Percentiles rank a stretch among this genome's conserved stretches.
These are phyloP conservation scores for Dynastes grantii DNA, from an alignment of 2,888 invertebrate species.

Conservation along the genomic window DNA sequence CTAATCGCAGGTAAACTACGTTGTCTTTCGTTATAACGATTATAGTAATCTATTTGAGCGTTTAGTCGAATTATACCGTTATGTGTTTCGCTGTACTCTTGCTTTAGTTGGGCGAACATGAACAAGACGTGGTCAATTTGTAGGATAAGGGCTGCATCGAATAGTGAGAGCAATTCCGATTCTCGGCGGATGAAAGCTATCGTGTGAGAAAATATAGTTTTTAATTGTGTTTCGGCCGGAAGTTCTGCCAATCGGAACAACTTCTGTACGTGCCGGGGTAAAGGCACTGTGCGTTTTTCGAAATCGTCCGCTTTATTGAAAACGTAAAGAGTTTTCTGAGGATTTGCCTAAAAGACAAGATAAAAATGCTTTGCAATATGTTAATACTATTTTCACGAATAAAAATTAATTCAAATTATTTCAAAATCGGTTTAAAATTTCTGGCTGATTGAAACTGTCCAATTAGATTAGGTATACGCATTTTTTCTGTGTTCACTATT, in stretches of 20 bases:
- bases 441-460: no score
- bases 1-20: neutral
- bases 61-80: neutral
- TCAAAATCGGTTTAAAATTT: no score
- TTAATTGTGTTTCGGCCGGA: neutral
- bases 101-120: neutral
- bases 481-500: no score
- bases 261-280: slow-evolving; percentile 7
- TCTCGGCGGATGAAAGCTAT: slow-evolving; percentile 31
- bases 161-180: neutral
- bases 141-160: neutral
- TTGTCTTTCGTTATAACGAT: neutral
- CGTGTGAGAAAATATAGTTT: neutral
- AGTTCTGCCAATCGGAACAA: neutral
- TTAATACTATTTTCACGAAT: no score
- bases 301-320: slow-evolving; percentile 18
- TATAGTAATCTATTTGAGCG: slow-evolving; percentile 10
- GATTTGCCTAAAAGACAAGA: neutral
- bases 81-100: neutral
- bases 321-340: slow-evolving; percentile 21
- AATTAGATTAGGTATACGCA: no score
- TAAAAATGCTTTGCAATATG: no score
- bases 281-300: neutral
- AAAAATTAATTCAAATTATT: no score
- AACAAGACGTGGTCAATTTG: slow-evolving; percentile 6